These are phyloP conservation scores for Procambarus clarkii DNA, from an alignment of 1,140 invertebrate genomes.

Conservation along the genomic window DNA sequence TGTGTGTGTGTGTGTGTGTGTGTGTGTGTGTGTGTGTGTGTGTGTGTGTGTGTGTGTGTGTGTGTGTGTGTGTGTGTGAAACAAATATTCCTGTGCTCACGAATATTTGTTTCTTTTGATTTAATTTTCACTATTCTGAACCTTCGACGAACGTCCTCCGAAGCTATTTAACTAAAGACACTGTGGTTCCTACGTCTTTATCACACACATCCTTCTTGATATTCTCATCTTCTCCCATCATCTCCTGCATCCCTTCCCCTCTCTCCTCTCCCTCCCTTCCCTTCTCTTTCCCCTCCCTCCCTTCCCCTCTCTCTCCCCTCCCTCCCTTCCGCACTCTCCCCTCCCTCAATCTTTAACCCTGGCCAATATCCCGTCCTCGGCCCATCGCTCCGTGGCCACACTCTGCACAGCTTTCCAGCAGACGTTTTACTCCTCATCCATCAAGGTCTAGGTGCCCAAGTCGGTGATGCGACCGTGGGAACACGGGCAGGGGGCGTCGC, in stretches of 20 bases:
- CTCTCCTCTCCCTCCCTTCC: not conserved
- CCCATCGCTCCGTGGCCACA: not conserved
- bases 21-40: not conserved
- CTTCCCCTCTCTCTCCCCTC: not conserved
- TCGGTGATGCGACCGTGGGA: not conserved
- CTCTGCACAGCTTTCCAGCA: not conserved
- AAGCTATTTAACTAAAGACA: too few species aligned
- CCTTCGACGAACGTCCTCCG: too few species aligned
- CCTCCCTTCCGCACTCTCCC: not conserved
- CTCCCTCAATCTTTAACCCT: conserved; percentile 1
- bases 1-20: not conserved
- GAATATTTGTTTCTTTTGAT: not conserved
- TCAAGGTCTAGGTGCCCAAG: conserved; percentile 18
- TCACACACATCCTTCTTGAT: not conserved
- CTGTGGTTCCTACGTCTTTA: not conserved
- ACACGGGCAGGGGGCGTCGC: not conserved
- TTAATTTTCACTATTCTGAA: too few species aligned
- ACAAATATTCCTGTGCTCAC: not conserved
- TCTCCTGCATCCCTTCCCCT: not conserved
- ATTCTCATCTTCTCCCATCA: not conserved
- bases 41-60: not conserved
- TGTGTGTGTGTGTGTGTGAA: not conserved
- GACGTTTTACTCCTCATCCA: conserved; percentile 14
- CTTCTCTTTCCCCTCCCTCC: not conserved
- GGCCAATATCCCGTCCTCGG: conserved; percentile 1